Conservation (phyloP, 2,797 vertebrate genomes). For the Prunella strophiata region DNA sequence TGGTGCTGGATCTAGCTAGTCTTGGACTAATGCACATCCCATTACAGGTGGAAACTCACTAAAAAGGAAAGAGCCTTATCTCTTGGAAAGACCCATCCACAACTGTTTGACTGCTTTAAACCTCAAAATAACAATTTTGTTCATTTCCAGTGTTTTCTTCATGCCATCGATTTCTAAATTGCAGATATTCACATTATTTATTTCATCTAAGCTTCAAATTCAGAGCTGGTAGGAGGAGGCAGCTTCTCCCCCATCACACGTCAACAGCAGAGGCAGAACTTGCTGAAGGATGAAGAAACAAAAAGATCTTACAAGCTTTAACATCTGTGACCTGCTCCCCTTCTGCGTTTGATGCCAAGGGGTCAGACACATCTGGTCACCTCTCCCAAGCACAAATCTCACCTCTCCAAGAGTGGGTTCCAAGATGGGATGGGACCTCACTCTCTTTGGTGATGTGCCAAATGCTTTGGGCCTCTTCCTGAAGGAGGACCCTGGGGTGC, state of each 20-base stretch:
- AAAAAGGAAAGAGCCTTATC: not conserved
- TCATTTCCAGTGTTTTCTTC: not conserved
- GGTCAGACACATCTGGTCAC: not conserved
- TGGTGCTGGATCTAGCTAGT: not conserved
- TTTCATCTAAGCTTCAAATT: not conserved
- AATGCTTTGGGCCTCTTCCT: fast-evolving
- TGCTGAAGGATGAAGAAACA: not conserved
- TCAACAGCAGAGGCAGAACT: not conserved
- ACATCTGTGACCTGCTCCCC: not conserved
- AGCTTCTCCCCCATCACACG: not conserved
- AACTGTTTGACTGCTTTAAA: not conserved
- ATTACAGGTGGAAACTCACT: not conserved
- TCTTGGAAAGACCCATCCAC: not conserved
- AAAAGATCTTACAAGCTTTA: not conserved
- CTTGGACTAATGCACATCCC: not conserved
- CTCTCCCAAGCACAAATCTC: not conserved
- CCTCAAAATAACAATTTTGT: not conserved
- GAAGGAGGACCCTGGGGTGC: not conserved
- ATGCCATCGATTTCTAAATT: not conserved
- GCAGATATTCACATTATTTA: not conserved
- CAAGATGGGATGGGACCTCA: not conserved
- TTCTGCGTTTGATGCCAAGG: not conserved
- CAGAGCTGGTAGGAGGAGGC: not conserved
- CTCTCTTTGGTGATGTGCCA: not conserved
- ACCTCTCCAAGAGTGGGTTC: not conserved